phyloP scores from a whole-genome alignment of 64 coral and sea anemone species.

The Platygyra sinensis region DNA sequence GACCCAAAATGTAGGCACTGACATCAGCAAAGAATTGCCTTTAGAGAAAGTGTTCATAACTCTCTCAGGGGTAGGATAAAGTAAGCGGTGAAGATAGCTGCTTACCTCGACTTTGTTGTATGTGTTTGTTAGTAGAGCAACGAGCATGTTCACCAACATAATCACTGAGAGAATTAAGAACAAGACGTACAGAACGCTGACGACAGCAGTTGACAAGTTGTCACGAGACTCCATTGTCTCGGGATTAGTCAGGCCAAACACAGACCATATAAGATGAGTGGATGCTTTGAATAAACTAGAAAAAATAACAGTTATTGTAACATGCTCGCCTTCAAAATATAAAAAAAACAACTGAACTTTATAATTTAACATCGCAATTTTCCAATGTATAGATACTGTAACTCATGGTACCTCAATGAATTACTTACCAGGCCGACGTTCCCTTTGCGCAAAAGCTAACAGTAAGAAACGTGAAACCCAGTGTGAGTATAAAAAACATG shows the following conservation, averaged over 20 bases:
- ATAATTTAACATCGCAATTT: background rate
- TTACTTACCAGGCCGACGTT: slow-evolving; percentile 16
- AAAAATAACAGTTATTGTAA: background rate
- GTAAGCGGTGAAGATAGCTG: background rate
- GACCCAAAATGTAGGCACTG: too few species aligned
- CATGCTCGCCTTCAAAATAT: too few species aligned
- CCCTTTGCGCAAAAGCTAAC: slow-evolving; percentile 16
- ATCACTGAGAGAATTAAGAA: slow-evolving; percentile 51
- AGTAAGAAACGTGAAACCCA: background rate
- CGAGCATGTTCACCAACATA: slow-evolving; percentile 61
- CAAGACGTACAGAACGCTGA: background rate
- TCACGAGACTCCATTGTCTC: slow-evolving; percentile 17
- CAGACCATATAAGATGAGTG: slow-evolving; percentile 36
- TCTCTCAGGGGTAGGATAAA: background rate
- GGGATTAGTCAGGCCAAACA: slow-evolving; percentile 43
- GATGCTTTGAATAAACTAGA: slow-evolving; percentile 19
- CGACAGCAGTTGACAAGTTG: background rate
- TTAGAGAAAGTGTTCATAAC: background rate
- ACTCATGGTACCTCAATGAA: background rate
- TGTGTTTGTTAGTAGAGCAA: slow-evolving; percentile 53
- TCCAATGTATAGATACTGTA: too few species aligned
- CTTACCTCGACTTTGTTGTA: slow-evolving; percentile 64
- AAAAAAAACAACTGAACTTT: background rate
- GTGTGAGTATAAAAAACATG: background rate
- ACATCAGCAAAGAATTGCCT: too few species aligned